These are phyloP conservation scores for Hydropotes inermis DNA, from an alignment of 2,113 vertebrate genomes.

Conservation along the genomic window DNA sequence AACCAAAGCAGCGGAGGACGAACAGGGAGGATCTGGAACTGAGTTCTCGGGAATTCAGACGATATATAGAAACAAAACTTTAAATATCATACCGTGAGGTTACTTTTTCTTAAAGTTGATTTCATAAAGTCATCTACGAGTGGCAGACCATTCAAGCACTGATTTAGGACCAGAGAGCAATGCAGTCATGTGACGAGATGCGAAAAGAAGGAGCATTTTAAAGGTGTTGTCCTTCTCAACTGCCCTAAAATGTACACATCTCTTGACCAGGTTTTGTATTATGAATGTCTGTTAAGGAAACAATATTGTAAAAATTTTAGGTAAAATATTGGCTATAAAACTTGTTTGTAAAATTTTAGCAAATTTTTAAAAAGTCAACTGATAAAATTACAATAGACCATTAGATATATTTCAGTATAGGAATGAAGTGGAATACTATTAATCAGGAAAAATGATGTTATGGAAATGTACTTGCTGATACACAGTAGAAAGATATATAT, in stretches of 20 bases:
- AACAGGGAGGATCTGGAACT: background rate
- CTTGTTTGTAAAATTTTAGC: background rate
- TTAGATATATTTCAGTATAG: background rate
- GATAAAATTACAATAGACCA: background rate
- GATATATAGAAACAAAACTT: background rate
- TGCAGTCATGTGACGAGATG: accelerated
- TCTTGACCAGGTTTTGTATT: background rate
- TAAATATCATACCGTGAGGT: background rate
- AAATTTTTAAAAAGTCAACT: background rate
- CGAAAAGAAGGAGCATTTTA: accelerated
- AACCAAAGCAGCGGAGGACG: no score
- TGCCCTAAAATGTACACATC: no score
- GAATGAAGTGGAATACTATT: background rate
- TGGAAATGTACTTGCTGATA: background rate
- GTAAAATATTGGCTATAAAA: background rate
- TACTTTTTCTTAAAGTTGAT: background rate
- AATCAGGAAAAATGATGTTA: background rate
- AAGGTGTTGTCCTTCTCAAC: background rate
- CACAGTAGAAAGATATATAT: background rate
- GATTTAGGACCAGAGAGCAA: background rate
- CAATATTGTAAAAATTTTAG: background rate
- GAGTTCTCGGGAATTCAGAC: background rate
- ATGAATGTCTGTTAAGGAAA: background rate
- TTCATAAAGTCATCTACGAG: no score
- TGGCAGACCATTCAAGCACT: no score